Evolutionary conservation across 1,140 invertebrate species (phyloP), one percentile per base, ranked within the genome.

Genomic region (Drosophila asahinai): DNA sequence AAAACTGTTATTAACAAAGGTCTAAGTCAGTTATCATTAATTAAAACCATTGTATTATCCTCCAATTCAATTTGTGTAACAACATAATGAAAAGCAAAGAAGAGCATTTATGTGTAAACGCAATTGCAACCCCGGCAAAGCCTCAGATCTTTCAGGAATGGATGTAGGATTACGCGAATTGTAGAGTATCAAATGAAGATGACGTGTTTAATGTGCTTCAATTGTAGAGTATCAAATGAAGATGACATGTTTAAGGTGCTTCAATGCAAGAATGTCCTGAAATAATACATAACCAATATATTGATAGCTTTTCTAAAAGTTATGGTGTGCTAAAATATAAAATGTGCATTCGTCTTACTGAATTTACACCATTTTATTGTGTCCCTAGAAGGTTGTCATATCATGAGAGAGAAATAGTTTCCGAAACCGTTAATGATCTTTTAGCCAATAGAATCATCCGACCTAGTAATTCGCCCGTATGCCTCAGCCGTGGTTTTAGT

Each of bases 401-500:
- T 27, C 5, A 4, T 27, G 11, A 27, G 27, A 27, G 27, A 27
- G 4, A 27, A 27, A 27, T 27, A 27, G 5, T 27, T 27, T 27
- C 27, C 7, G 7, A 45, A 30, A 59, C 17, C 11, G 40, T 30
- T 22, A 38, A 52, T 63, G 14, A 63, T n/a, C n/a, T 63, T 6
- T 51, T 55, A 15, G 27, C n/a, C 7, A 33, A n/a, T 14, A 19
- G 11, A 42, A 40, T 65, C 7, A 55, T 19, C 11, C 22, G 51
- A 19, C 51, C 22, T 12, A 55, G 30, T 30, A 27, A 49, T 12
- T 60, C 17, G 11, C 19, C 19, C 58, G 8, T 33, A 60, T 47
- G 25, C 12, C 17, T 47, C 63, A 11, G 27, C 43, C 8, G 25
- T 71, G 17, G 52, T 58, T 7, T 17, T 73, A 42, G 54, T 66